Percentiles rank a stretch among this genome's conserved stretches.
These are phyloP conservation scores for Novumbra hubbsi DNA, from an alignment of 2,797 vertebrate species.

Conservation along the genomic window DNA sequence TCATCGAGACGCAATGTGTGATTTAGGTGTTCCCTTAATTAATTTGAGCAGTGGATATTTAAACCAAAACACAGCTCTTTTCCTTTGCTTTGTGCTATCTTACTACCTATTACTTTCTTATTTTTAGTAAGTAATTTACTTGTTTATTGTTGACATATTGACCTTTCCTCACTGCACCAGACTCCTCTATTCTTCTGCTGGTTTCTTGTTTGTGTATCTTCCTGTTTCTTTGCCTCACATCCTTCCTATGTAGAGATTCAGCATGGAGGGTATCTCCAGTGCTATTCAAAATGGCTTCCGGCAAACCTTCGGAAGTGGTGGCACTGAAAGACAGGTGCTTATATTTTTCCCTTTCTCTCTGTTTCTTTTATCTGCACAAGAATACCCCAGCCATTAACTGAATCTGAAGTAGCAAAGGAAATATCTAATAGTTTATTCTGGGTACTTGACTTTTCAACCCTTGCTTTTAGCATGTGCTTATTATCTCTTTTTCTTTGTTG, in stretches of 20 bases:
- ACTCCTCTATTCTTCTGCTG: slow-evolving; percentile 5
- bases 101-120: background rate
- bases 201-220: background rate
- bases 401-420: background rate
- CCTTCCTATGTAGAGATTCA: slow-evolving; percentile 90
- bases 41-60: no score
- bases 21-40: no score
- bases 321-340: slow-evolving; percentile 93
- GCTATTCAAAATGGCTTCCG: slow-evolving; percentile 97
- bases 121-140: background rate
- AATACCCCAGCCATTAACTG: background rate
- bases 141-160: background rate
- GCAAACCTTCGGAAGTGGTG: slow-evolving; percentile 92
- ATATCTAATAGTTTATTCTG: background rate
- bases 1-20: no score
- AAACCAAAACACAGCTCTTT: background rate
- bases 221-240: slow-evolving; percentile 40
- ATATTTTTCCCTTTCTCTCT: slow-evolving; percentile 36
- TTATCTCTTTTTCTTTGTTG: slow-evolving; percentile 8
- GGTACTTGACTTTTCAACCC: background rate
- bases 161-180: background rate
- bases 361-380: background rate
- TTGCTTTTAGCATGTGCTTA: background rate
- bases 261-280: slow-evolving; percentile 95
- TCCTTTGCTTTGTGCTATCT: background rate